These are phyloP conservation scores for Tor tambroides DNA, from an alignment of 2,113 vertebrate species.

Conservation along the genomic window DNA sequence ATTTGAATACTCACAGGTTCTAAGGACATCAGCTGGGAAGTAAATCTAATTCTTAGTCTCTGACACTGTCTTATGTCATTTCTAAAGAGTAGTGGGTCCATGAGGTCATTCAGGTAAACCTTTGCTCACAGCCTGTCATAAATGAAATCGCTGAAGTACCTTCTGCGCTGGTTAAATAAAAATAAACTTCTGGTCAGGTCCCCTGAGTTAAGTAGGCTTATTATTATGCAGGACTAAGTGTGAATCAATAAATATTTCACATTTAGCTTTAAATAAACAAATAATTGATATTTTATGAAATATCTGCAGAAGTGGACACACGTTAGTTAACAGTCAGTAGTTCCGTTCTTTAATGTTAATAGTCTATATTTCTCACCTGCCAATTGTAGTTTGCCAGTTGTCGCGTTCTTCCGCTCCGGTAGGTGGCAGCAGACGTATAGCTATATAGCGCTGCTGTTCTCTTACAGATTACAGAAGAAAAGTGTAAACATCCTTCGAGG, in stretches of 20 bases:
- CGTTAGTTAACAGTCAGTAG: not conserved
- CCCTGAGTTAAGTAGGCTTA: no score
- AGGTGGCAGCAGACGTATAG: not conserved
- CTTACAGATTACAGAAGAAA: not conserved
- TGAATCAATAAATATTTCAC: not conserved
- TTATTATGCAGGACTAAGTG: no score
- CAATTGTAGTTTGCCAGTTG: no score
- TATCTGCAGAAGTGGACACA: not conserved
- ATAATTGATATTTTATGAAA: not conserved
- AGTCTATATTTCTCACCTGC: not conserved
- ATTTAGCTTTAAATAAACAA: not conserved
- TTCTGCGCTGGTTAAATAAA: not conserved
- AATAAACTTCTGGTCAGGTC: not conserved
- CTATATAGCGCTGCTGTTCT: not conserved
- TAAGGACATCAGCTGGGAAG: not conserved
- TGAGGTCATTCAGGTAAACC: slow-evolving; percentile 28
- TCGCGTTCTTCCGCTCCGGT: not conserved
- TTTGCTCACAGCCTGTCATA: slow-evolving; percentile 45
- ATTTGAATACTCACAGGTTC: slow-evolving; percentile 31
- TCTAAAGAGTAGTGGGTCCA: slow-evolving; percentile 17
- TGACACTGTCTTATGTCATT: slow-evolving; percentile 14
- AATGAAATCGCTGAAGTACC: not conserved
- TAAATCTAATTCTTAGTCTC: not conserved
- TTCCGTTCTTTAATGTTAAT: not conserved
- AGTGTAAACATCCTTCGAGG: not conserved